phyloP scores from a whole-genome alignment of 2,113 vertebrate genomes.

The Melanotaenia duboulayi region DNA sequence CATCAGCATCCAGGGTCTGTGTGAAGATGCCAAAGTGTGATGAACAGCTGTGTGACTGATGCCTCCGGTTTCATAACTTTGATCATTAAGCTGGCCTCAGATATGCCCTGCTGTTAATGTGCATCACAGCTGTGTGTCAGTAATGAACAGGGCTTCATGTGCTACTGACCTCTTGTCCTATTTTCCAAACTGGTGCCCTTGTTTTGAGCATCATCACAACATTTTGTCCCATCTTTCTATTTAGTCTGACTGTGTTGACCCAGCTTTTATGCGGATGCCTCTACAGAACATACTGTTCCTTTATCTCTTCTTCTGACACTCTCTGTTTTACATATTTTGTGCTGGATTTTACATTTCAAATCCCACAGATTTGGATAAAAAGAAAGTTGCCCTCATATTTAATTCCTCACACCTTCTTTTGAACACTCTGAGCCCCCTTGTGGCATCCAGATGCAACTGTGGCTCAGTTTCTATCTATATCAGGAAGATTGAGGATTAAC shows the following conservation, averaged over 20 bases:
- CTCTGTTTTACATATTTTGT: neutral
- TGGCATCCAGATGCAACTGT: conserved; percentile 58
- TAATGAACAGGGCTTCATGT: conserved; percentile 15
- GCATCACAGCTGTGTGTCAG: conserved; percentile 27
- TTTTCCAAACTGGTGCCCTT: conserved; percentile 15
- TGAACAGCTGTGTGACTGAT: conserved; percentile 43
- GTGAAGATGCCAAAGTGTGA: conserved; percentile 20
- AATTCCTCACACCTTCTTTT: neutral
- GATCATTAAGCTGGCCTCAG: conserved; percentile 38
- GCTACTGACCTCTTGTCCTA: conserved; percentile 43
- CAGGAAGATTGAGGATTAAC: conserved; percentile 60
- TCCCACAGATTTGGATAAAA: conserved; percentile 20
- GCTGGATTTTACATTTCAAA: conserved; percentile 5
- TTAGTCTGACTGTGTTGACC: neutral
- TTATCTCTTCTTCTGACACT: neutral
- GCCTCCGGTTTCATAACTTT: conserved; percentile 42
- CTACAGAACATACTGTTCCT: conserved; percentile 3
- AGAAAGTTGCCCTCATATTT: neutral
- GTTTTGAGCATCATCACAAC: neutral
- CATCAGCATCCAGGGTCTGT: conserved; percentile 15
- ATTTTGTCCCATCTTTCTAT: neutral
- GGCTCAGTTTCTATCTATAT: conserved; percentile 22
- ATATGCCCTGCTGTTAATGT: conserved; percentile 16
- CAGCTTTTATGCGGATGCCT: neutral
- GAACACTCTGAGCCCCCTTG: conserved; percentile 55